Percentiles rank a stretch among this genome's conserved stretches.
Evolutionary conservation across 1,140 invertebrate genomes (phyloP).

Genomic region (Drosophila yakuba): DNA sequence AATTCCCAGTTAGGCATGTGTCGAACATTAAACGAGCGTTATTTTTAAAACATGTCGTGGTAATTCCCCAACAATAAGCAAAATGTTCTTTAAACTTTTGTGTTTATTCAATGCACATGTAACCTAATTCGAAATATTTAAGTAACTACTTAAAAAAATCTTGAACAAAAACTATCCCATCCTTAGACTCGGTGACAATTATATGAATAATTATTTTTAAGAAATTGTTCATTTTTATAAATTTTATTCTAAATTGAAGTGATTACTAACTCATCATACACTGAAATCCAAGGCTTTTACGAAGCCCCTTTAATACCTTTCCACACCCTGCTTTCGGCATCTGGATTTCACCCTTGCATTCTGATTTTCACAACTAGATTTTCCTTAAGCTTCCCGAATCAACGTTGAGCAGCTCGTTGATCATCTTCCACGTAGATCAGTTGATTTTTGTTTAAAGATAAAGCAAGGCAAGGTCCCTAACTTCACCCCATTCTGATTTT

Average conservation of each 20-base stretch:
- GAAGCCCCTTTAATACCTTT: not conserved
- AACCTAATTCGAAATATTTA: no score
- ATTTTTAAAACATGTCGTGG: slow-evolving; percentile 45
- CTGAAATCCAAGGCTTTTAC: not conserved
- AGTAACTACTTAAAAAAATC: no score
- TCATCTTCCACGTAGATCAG: slow-evolving; percentile 26
- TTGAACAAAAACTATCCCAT: no score
- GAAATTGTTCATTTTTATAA: no score
- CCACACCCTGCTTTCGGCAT: not conserved
- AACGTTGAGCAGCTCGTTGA: not conserved
- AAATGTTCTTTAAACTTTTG: not conserved
- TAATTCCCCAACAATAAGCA: slow-evolving; percentile 22
- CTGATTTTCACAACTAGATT: not conserved
- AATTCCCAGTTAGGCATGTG: slow-evolving; percentile 28
- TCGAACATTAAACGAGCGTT: slow-evolving; percentile 37
- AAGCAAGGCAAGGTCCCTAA: slow-evolving; percentile 50
- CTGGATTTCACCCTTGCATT: not conserved
- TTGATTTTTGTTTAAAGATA: slow-evolving; percentile 24
- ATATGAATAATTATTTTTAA: not conserved
- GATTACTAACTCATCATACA: not conserved
- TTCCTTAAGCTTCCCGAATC: not conserved
- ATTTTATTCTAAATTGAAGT: not conserved
- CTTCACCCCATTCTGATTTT: slow-evolving; percentile 63
- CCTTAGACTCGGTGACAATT: not conserved
- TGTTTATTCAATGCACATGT: not conserved